phyloP scores from a whole-genome alignment of 2,113 vertebrate species.

The Pseudopodoces humilis region DNA sequence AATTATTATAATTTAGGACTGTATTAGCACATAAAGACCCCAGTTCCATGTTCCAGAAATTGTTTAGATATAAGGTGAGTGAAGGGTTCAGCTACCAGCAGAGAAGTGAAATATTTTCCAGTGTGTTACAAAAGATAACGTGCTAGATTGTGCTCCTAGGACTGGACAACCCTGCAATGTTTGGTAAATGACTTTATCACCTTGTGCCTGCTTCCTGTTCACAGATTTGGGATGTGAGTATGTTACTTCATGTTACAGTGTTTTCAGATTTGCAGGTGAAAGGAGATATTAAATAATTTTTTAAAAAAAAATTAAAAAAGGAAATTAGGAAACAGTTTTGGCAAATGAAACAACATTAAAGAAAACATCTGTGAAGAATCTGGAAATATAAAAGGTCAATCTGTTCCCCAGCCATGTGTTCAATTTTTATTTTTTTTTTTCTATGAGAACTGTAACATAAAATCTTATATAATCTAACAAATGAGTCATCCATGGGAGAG shows the following conservation, averaged over 20 bases:
- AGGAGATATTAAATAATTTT: background rate
- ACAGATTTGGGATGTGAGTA: background rate
- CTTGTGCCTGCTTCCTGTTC: background rate
- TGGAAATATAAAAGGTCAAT: background rate
- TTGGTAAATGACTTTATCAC: background rate
- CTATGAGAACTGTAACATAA: background rate
- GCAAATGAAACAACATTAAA: background rate
- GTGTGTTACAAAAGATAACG: background rate
- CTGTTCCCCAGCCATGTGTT: background rate
- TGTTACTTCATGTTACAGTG: background rate
- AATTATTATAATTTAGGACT: background rate
- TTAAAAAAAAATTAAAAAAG: background rate
- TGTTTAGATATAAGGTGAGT: background rate
- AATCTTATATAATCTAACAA: background rate
- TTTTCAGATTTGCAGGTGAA: conserved; percentile 5
- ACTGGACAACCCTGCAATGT: background rate
- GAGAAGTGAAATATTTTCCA: background rate
- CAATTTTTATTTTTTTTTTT: background rate
- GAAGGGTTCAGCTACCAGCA: background rate
- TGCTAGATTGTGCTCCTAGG: background rate
- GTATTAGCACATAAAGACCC: background rate
- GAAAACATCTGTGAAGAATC: background rate
- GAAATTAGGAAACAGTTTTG: background rate
- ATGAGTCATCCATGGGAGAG: background rate
- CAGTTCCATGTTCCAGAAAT: background rate